Evolutionary conservation across 1,140 invertebrate genomes (phyloP), one percentile per base, ranked within the genome.

Genomic region (Zaprionus nigranus): DNA sequence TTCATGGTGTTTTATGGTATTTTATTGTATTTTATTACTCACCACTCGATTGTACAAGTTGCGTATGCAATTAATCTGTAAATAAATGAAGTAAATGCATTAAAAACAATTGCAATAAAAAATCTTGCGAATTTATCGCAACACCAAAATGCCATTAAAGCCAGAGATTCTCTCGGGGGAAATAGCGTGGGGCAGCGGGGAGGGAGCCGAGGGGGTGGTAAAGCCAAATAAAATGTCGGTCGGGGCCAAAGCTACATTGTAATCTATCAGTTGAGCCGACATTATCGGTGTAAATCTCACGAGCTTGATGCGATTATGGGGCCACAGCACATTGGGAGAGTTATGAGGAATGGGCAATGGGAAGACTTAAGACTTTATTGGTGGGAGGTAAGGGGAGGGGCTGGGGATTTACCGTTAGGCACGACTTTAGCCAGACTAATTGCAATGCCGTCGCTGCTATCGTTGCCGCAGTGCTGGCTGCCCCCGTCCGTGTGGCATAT

Each of bases 361-460:
- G 20, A 38, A 53, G 66, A 49, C 26, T 51, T 58, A 5, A 49
- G 36, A 62, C 56, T 57, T 70, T 73, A 74, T 76, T 38, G 36
- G 13, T 7, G 1, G 15, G 1, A n/a, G n/a, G 40, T 2, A 7
- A 17, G n/a, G n/a, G 40, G n/a, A 46, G 3, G 0, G 9, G 9
- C 2, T 9, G n/a, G 20, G 62, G 46, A 79, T 61, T 74, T 79
- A 88, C 85, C 85, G 85, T 90, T 88, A 90, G 85, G 66, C 85
- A 88, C 85, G 85, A 88, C 85, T 88, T 85, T 81, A 85, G 78
- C 85, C 85, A 82, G 78, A 90, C 85, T 88, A 88, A 88, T 88
- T 88, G 85, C 81, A 88, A 60, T 62, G 77, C 43, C 20, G 40
- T 22, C 22, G 59, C 36, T 17, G 53, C 28, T 51, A 26, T 30